Percentiles rank a stretch among this genome's conserved stretches.
Evolutionary conservation across 2,113 vertebrate species (phyloP).

Genomic region (Phaethornis superciliosus): DNA sequence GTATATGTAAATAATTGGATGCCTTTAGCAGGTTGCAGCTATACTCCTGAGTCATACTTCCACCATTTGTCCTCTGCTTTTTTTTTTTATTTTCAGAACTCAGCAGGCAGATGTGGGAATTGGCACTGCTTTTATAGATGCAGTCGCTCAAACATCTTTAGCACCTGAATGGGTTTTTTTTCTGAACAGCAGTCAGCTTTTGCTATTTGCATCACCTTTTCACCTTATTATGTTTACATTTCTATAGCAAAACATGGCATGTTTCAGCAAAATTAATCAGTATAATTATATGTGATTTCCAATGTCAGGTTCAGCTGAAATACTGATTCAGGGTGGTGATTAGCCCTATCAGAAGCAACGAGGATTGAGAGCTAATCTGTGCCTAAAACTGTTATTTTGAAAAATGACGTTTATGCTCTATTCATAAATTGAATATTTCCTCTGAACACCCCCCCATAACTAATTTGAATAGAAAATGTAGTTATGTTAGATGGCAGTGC

Average conservation of each 20-base stretch:
- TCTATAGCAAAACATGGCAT: conserved; percentile 50
- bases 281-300: conserved; percentile 53
- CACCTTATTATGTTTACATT: conserved; percentile 52
- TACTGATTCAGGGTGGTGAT: conserved; percentile 29
- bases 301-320: conserved; percentile 23
- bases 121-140: not conserved
- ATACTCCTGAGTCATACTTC: not conserved
- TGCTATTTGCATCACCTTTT: not conserved
- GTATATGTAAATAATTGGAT: not conserved
- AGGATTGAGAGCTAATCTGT: conserved; percentile 36
- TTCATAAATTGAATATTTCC: not conserved
- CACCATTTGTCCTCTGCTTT: not conserved
- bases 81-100: not conserved
- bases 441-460: not conserved
- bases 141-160: not conserved
- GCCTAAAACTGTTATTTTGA: not conserved
- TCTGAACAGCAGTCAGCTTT: not conserved
- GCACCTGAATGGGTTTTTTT: not conserved
- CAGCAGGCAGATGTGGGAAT: not conserved
- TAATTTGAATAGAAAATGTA: not conserved
- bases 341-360: conserved; percentile 15
- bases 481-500: not conserved
- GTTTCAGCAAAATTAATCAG: conserved; percentile 65
- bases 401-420: not conserved
- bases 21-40: not conserved